These are phyloP conservation scores for Pterocles burchelli DNA, from an alignment of 2,113 vertebrate species.

Conservation along the genomic window DNA sequence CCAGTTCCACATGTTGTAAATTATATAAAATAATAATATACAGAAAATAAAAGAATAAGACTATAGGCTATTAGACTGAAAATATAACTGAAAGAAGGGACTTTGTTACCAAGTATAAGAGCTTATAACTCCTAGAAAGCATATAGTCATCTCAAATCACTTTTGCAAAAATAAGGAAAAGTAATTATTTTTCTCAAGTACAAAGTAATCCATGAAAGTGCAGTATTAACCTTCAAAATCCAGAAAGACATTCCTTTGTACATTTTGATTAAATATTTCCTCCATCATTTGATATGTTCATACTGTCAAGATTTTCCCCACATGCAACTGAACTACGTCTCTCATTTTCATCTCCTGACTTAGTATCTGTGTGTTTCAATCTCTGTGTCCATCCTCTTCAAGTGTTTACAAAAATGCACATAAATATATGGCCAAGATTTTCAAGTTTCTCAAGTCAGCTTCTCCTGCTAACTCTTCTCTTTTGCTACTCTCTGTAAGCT, in stretches of 20 bases:
- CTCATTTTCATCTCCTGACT: background rate
- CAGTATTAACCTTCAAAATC: background rate
- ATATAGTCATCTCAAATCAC: background rate
- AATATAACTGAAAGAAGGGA: background rate
- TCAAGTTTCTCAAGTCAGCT: background rate
- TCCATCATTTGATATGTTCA: background rate
- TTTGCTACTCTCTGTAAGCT: background rate
- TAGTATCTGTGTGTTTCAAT: background rate
- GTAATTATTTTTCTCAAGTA: background rate
- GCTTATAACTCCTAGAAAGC: background rate
- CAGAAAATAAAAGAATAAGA: background rate
- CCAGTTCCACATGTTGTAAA: background rate
- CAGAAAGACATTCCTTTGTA: background rate
- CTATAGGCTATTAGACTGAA: background rate
- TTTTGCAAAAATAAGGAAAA: background rate
- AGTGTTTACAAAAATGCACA: background rate
- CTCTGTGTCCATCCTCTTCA: background rate
- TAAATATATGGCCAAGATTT: background rate
- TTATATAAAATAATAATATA: background rate
- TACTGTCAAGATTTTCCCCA: background rate
- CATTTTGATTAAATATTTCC: background rate
- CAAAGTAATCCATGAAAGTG: background rate
- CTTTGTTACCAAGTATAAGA: background rate
- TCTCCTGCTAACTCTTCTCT: background rate
- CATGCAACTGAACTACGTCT: fast-evolving